Conservation (phyloP, 1,140 invertebrate genomes). For the Sitobion miscanthi region DNA sequence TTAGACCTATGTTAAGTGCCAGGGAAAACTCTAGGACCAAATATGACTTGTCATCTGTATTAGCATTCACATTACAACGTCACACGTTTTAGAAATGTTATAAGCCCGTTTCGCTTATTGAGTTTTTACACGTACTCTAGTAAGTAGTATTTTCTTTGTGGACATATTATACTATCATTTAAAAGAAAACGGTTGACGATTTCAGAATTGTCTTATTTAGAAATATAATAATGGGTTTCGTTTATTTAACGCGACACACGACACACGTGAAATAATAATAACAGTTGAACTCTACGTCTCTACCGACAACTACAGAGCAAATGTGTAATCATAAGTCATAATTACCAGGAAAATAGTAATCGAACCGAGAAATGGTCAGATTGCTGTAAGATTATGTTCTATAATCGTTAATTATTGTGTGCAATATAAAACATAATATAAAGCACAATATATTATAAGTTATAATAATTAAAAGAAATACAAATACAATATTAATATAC, state of each 20-base stretch:
- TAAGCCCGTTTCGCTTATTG: background rate
- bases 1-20: background rate
- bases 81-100: background rate
- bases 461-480: no score
- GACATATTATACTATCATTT: background rate
- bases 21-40: background rate
- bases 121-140: background rate
- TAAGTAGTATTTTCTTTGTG: background rate
- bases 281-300: background rate
- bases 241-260: background rate
- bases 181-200: background rate
- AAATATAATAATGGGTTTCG: background rate
- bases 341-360: background rate
- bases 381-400: background rate
- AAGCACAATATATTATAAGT: background rate
- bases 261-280: background rate
- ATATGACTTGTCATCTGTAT: background rate
- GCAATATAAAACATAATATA: background rate
- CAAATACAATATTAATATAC: no score
- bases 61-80: background rate
- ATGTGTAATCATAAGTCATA: background rate
- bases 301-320: background rate
- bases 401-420: background rate
- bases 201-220: background rate
- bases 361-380: background rate